Conservation (phyloP, 2,797 vertebrate species). For the Anomalospiza imberbis region DNA sequence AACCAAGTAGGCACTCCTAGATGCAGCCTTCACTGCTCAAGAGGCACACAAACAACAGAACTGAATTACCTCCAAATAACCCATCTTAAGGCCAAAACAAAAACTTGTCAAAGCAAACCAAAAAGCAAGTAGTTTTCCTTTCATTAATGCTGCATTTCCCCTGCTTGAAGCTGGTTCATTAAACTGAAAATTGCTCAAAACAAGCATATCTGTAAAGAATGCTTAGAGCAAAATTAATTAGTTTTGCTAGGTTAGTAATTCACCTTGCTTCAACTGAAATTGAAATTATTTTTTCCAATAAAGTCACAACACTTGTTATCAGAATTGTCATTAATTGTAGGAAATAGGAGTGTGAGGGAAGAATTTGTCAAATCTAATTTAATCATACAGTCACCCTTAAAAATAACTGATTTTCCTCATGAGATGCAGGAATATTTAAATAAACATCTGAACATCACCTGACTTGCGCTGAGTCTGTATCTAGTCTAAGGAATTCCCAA, state of each 20-base stretch:
- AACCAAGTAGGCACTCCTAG: background rate
- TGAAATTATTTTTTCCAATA: slow-evolving; percentile 8
- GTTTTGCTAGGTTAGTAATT: slow-evolving; percentile 27
- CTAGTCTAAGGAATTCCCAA: background rate
- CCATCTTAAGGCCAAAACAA: background rate
- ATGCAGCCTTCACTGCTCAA: background rate
- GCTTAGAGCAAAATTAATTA: slow-evolving; percentile 54
- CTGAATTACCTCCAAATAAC: background rate
- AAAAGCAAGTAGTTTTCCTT: background rate
- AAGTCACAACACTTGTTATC: background rate
- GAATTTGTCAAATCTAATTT: slow-evolving; percentile 7
- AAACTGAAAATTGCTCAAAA: slow-evolving; percentile 40
- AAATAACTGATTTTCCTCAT: background rate
- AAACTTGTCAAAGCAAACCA: background rate
- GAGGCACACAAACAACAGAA: background rate
- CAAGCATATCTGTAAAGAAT: background rate
- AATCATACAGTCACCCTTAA: background rate
- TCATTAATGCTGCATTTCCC: slow-evolving; percentile 2
- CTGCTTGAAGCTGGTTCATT: slow-evolving; percentile 24
- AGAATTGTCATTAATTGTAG: slow-evolving; percentile 16
- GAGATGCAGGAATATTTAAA: background rate
- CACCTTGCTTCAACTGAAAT: slow-evolving; percentile 5
- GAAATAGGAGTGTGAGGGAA: background rate
- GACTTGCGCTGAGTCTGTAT: background rate
- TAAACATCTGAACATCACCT: background rate